Base-by-base conservation (phyloP, 2,113 vertebrate species). In the Litocranius walleri region DNA sequence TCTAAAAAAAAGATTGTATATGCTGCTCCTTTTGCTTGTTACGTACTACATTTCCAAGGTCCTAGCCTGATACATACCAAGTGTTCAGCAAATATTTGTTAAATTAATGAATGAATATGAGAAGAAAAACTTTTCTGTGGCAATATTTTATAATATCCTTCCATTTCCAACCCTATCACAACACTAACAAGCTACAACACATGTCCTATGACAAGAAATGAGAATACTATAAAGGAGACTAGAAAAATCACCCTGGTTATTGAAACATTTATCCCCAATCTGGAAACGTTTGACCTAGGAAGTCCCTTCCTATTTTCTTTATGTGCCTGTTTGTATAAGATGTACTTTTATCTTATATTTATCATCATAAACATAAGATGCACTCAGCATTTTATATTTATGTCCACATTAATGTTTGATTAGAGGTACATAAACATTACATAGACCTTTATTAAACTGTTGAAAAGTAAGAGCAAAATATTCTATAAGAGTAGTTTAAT, bases 391-490 rank as follows among this genome's bases (percentile, higher is more conserved):
- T 48, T 95, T 94, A 74, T 57, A 81, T 81, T 89, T 90, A 90
- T 86, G 91, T 89, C 40, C 9, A 95, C 7, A 86, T 5, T 80
- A 23, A 52, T 62, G 25, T 80, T 89, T 90, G 56, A 25, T 5
- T 50, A 25, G 91, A 67, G 64, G 52, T 88, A 91, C 29, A 87
- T 6, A 91, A 52, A 95, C 11, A 94, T 56, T 56, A 96, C 21
- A 64, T 11, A 88, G 45, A 80, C 71, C 12, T 43, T 78, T 48
- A 74, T 52, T 12, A 50, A 80, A 92, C 14, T 88, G 56, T 48
- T 95, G 54, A 95, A 81, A 94, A 10, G 56, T 36, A 52, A 94
- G 67, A 62, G 78, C 36, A 94, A 94, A 91, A 82, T 80, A 93
- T 54, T 86, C 54, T 88, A 48, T 10, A 56, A 81, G 56, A 45